Base-by-base conservation (phyloP, 2,113 vertebrate species). In the Corythoichthys intestinalis region DNA sequence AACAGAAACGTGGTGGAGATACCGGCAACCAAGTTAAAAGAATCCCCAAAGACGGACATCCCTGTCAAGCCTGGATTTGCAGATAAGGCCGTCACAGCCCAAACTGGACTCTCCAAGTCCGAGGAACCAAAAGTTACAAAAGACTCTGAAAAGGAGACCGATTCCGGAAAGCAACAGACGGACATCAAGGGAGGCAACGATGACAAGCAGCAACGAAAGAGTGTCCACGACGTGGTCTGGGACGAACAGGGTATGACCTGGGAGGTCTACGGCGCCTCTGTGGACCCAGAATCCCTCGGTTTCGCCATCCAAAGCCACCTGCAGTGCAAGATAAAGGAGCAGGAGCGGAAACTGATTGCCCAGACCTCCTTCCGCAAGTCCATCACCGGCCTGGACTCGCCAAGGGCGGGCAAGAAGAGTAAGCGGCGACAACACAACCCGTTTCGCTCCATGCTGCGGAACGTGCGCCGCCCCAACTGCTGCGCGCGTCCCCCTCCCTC, bases 201-300 rank as follows among this genome's bases (percentile, higher is more conserved):
- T 80, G 69, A 35, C 39, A 87, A 93, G 77, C 90, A 93, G 47
- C 93, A 90, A 66, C 86, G 71, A 54, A 97, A 95, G 74, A 89
- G 90, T 0, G 72, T 98, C 69, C 91, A 95, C 2, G 97, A 99
- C 34, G 97, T 99, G 0, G 87, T 96, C 53, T 99, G 97, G 97
- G 97, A 99, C 0, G 97, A 99, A 68, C 96, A 99, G 76, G 97
- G 97, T 65, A 99, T 99, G 97, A 99, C 97, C 0, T 99, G 97
- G 97, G 97, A 99, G 78, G 97, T 99, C 58, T 99, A 99, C 0
- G 97, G 97, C 0, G 97, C 97, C 0, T 96, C 96, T 0, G 89
- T 98, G 0, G 97, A 99, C 85, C 95, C 94, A 0, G 97, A 99
- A 76, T 97, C 95, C 0, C 88, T 99, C 41, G 97, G 97, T 12